Conservation (phyloP, 2,797 vertebrate genomes). For the Champsocephalus esox region DNA sequence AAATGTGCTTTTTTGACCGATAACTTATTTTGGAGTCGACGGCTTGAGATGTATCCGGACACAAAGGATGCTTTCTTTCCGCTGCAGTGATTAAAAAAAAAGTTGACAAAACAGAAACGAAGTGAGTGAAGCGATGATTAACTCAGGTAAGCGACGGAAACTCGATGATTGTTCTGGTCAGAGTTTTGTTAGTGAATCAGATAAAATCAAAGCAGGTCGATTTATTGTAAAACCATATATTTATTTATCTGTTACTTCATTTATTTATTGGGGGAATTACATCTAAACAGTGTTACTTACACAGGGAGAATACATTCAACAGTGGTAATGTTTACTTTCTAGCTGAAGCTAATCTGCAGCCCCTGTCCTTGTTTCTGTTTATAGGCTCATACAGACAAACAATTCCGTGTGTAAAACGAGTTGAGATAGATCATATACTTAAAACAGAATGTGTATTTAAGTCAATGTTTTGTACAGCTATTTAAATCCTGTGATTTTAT, state of each 20-base stretch:
- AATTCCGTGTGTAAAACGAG: not conserved
- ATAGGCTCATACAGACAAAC: not conserved
- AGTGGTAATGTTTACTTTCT: not conserved
- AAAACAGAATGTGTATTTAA: not conserved
- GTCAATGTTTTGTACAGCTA: too few relatives aligned
- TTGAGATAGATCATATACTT: not conserved
- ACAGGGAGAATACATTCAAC: not conserved
- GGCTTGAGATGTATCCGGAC: not conserved
- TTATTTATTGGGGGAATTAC: not conserved
- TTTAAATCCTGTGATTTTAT: not conserved
- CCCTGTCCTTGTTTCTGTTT: not conserved
- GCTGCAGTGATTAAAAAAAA: constrained; percentile 3
- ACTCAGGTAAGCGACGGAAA: constrained; percentile 67
- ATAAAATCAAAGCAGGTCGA: not conserved
- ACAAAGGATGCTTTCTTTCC: not conserved
- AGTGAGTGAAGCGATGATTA: constrained; percentile 54
- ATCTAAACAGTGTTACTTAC: not conserved
- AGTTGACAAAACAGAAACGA: constrained; percentile 7
- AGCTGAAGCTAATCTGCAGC: not conserved
- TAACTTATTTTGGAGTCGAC: not conserved
- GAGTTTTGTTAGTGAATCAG: not conserved
- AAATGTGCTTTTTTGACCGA: not conserved
- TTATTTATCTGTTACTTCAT: not conserved
- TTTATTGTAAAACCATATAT: not conserved
- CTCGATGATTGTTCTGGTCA: not conserved